A percentile compares a stretch with the other conserved stretches of the same genome.
Conservation (phyloP, 35 echinoderm and acorn worm genomes). For the Chiridota heheva region DNA sequence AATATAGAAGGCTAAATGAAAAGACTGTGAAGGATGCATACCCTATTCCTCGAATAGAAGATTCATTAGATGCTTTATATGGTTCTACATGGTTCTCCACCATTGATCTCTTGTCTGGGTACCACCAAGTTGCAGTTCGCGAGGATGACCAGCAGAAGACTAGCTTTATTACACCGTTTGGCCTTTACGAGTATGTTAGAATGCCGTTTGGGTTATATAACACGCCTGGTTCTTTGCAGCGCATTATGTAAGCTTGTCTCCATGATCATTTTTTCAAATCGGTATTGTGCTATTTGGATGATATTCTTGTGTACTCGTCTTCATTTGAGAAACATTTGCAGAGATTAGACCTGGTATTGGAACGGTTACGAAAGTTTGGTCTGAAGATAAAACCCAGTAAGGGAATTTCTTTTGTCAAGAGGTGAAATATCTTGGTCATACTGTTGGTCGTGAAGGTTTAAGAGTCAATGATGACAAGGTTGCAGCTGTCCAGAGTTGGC, state of each 20-base stretch:
- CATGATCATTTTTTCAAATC: conserved; percentile 48
- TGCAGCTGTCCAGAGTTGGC: conserved; percentile 12
- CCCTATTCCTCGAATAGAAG: conserved; percentile 55
- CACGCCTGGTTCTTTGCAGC: conserved; percentile 58
- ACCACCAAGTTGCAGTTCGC: conserved; percentile 23
- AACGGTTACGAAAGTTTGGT: neutral
- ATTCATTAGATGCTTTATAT: conserved; percentile 48
- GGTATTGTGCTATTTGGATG: conserved; percentile 65
- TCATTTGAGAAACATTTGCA: conserved; percentile 40
- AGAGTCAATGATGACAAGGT: neutral
- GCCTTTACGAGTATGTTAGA: conserved; percentile 1
- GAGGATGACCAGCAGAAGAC: conserved; percentile 33
- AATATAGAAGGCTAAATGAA: conserved; percentile 48
- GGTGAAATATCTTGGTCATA: conserved; percentile 41
- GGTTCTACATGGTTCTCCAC: conserved; percentile 33
- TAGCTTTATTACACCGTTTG: conserved; percentile 9
- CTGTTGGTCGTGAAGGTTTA: conserved; percentile 3
- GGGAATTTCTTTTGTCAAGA: conserved; percentile 27
- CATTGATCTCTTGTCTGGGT: neutral
- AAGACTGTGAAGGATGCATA: conserved; percentile 43
- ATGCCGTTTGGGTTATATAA: conserved; percentile 30
- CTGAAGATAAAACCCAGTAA: conserved; percentile 31
- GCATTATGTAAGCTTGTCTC: conserved; percentile 65
- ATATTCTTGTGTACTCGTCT: conserved; percentile 58
- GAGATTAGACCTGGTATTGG: conserved; percentile 16